Conservation (phyloP, 2,888 invertebrate species). For the Athalia cordata region DNA sequence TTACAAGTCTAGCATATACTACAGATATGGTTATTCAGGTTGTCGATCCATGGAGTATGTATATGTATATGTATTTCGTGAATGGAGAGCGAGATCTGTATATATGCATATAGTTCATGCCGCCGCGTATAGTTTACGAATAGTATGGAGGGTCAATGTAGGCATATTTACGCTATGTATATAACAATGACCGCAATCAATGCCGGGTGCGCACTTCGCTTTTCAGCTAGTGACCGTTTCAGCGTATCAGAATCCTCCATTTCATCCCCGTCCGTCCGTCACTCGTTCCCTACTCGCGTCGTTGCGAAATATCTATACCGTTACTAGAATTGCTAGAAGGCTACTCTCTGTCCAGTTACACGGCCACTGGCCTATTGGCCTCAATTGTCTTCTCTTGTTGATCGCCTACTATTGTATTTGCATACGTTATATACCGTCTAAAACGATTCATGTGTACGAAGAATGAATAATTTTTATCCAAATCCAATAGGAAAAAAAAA, state of each 20-base stretch:
- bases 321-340: no score
- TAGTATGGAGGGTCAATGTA: constrained; percentile 18
- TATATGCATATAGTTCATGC: constrained; percentile 28
- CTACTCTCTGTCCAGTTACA: constrained; percentile 56
- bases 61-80: neutral
- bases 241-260: neutral
- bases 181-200: constrained; percentile 72
- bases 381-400: constrained; percentile 67
- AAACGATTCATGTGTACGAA: neutral
- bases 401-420: constrained; percentile 54
- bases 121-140: constrained; percentile 3
- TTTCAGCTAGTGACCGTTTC: neutral
- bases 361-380: constrained; percentile 68
- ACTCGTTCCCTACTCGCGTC: constrained; percentile 12
- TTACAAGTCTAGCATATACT: no score
- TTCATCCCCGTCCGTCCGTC: constrained; percentile 34
- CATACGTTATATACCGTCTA: constrained; percentile 4
- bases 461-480: constrained; percentile 2
- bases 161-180: constrained; percentile 41
- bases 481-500: neutral
- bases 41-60: no score
- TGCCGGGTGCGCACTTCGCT: constrained; percentile 53
- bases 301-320: constrained; percentile 54
- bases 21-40: no score
- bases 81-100: neutral